Evolutionary conservation across 1,140 invertebrate species (phyloP).

Genomic region (Neelides sp.): DNA sequence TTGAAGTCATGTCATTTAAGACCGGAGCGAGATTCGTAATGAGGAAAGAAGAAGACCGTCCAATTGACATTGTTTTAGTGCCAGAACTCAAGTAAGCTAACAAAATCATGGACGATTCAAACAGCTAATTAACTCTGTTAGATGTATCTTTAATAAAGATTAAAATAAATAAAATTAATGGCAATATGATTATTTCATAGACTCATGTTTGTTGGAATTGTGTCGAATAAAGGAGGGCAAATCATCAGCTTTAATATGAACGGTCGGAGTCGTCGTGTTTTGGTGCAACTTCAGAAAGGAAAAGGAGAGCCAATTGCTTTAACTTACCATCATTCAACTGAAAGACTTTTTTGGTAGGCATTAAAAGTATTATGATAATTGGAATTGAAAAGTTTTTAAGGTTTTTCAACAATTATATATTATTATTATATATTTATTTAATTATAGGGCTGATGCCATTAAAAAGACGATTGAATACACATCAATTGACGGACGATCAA

Average conservation of each 20-base stretch:
- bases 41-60: conserved; percentile 8
- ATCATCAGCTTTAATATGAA: conserved; percentile 24
- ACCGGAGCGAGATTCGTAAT: conserved; percentile 34
- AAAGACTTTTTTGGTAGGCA: conserved; percentile 22
- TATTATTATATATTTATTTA: background rate
- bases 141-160: no score
- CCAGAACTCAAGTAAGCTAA: conserved; percentile 21
- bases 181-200: conserved; percentile 6
- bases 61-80: conserved; percentile 22
- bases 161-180: background rate
- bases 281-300: no score
- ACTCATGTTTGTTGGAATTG: conserved; percentile 21
- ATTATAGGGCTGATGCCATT: conserved; percentile 16
- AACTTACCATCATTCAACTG: conserved; percentile 18
- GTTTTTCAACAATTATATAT: background rate
- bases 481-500: conserved; percentile 7
- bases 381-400: background rate
- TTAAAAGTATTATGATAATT: background rate
- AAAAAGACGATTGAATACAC: conserved; percentile 20
- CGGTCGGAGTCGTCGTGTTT: conserved; percentile 9
- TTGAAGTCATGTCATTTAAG: conserved; percentile 58
- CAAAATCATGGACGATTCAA: background rate
- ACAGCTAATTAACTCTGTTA: no score
- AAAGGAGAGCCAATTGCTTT: conserved; percentile 24
- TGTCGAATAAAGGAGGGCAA: conserved; percentile 11